Conservation (phyloP, 2,113 vertebrate genomes). For the Eonycteris spelaea region DNA sequence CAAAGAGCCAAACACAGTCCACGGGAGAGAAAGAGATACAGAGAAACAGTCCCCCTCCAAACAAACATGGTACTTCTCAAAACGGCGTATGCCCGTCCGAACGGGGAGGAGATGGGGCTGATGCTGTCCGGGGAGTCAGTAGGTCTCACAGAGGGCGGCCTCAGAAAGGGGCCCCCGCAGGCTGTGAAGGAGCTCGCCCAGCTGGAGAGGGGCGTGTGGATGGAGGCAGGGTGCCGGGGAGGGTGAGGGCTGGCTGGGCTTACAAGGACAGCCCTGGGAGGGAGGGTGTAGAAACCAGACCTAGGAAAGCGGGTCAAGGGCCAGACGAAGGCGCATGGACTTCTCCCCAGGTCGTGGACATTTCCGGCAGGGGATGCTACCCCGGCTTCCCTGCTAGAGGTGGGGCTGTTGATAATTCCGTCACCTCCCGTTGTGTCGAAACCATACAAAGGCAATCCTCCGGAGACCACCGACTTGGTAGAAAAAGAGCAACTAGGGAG, state of each 20-base stretch:
- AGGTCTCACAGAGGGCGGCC: background rate
- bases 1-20: background rate
- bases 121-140: background rate
- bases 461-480: background rate
- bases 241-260: background rate
- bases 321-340: accelerated
- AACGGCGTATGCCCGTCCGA: too few relatives aligned
- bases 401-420: accelerated
- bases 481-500: background rate
- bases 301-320: background rate
- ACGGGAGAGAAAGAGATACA: background rate
- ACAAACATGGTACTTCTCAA: accelerated
- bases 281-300: background rate
- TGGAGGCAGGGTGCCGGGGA: background rate
- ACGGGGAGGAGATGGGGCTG: too few relatives aligned
- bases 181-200: accelerated
- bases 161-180: background rate
- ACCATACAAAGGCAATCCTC: background rate
- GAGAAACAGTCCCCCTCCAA: background rate
- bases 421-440: background rate
- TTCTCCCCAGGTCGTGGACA: background rate
- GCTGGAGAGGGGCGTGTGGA: background rate
- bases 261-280: background rate
- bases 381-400: background rate
- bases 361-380: accelerated